Conservation (phyloP, 92 coral and sea anemone genomes). For the Meandrina meandrites region DNA sequence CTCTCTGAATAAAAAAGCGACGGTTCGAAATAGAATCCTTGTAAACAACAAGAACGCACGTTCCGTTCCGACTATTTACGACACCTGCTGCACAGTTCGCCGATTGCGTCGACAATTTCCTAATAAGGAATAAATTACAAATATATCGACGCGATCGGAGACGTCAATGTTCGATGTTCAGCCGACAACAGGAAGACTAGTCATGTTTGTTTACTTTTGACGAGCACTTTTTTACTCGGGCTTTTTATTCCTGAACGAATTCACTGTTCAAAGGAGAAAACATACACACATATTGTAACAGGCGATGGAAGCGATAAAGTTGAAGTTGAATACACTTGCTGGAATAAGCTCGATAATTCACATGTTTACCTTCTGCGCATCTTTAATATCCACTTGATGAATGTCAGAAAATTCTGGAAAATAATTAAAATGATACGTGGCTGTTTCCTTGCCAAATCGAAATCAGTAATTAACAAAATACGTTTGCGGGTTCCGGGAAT, state of each 20-base stretch:
- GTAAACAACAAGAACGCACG: background rate
- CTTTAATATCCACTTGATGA: background rate
- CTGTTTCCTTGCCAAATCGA: background rate
- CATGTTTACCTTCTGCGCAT: background rate
- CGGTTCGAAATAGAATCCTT: background rate
- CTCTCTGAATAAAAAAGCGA: background rate
- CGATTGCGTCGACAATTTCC: slow-evolving; percentile 5
- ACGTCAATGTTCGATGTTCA: background rate
- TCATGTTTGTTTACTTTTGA: background rate
- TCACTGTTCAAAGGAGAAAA: no score
- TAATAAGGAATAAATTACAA: slow-evolving; percentile 8
- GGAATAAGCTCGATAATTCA: background rate
- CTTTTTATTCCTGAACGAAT: background rate
- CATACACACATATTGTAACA: no score
- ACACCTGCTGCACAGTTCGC: background rate
- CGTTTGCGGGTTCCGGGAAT: background rate
- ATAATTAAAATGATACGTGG: background rate
- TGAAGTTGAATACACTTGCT: background rate
- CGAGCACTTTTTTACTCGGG: background rate
- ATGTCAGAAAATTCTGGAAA: slow-evolving; percentile 6
- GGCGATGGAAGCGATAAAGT: no score
- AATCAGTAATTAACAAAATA: background rate
- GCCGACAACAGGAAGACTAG: background rate
- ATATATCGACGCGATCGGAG: background rate
- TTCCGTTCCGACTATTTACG: background rate